phyloP scores from a whole-genome alignment of 2,797 vertebrate species.

The Xenentodon cancila region DNA sequence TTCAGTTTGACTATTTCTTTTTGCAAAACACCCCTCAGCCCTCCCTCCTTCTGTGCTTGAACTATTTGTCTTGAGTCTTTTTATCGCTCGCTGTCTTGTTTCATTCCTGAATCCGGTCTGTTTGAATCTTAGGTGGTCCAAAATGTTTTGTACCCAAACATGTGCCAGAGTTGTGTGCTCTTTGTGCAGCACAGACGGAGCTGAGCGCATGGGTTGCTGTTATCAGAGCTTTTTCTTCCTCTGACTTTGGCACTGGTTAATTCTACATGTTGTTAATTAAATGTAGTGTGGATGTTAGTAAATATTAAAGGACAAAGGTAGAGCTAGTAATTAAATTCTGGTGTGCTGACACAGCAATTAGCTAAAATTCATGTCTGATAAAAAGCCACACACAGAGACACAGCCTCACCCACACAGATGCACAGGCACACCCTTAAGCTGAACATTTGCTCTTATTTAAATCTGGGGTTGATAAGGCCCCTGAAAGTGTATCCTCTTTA shows the following conservation, averaged over 20 bases:
- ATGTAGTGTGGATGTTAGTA: constrained; percentile 76
- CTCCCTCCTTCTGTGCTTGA: not conserved
- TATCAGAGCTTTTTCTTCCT: constrained; percentile 54
- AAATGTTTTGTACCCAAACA: constrained; percentile 2
- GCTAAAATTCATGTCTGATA: constrained; percentile 76
- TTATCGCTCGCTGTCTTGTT: constrained; percentile 3
- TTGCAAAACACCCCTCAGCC: constrained; percentile 11
- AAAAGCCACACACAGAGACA: constrained; percentile 72
- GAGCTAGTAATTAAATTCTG: constrained; percentile 79
- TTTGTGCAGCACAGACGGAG: constrained; percentile 19
- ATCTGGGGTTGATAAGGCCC: constrained; percentile 76
- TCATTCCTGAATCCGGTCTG: constrained; percentile 11
- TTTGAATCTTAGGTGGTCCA: constrained; percentile 6
- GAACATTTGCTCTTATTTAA: constrained; percentile 81
- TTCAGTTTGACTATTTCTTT: constrained; percentile 52
- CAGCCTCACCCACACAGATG: constrained; percentile 45
- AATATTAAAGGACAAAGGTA: constrained; percentile 83
- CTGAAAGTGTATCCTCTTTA: constrained; percentile 78
- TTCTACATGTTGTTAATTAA: constrained; percentile 74
- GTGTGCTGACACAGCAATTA: constrained; percentile 80
- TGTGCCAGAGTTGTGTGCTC: constrained; percentile 5
- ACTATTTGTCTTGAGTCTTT: constrained; percentile 2
- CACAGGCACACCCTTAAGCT: constrained; percentile 76
- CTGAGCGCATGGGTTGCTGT: constrained; percentile 44
- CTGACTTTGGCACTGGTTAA: constrained; percentile 42